Evolutionary conservation across 2,113 vertebrate genomes (phyloP), one percentile per base, ranked within the genome.

Genomic region (Cricetomys ansorgei): DNA sequence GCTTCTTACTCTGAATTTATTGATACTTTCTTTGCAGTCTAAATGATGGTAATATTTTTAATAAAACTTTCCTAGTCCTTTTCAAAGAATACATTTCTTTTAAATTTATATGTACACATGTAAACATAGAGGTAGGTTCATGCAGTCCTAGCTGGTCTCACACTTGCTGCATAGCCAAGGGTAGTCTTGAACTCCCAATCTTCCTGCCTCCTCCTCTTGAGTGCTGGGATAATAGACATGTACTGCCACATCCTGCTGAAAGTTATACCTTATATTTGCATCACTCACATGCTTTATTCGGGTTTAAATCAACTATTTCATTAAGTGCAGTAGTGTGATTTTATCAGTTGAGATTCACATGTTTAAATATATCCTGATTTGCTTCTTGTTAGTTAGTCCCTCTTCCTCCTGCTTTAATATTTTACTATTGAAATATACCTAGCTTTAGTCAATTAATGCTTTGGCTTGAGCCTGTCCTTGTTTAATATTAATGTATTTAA

Each of bases 1-100:
- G 7, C 1, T 72, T 67, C 87, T 40, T 73, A 12, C 53, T 37
- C 34, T 31, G 12, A 85, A 81, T 91, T 67, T 87, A 50, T 31
- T 93, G 40, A 11, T 92, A 11, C 73, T 79, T 95, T 95, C 25
- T 62, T 93, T 83, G 25, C 50, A 65, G 29, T 69, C 17, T 83
- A 91, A 76, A 62, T 23, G 37, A 45, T 34, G 31, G 6, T 67
- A 76, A 53, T 57, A 0, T 40, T 40, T 83, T 89, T 40, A n/a
- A 2, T 55, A 92, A 59, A 55, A 40, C 48, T 72, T 94, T 79
- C 7, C 34, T 70, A 50, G 21, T 3, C n/a, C 9, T 53, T 93
- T 73, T 19, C 1, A 57, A 94, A 88, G 31, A 76, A 53, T 55
- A 64, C 40, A 4, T 12, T 57, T 19, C 48, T 55, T 16, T 40